phyloP scores from a whole-genome alignment of 2,113 vertebrate species.

The Pipra filicauda region DNA sequence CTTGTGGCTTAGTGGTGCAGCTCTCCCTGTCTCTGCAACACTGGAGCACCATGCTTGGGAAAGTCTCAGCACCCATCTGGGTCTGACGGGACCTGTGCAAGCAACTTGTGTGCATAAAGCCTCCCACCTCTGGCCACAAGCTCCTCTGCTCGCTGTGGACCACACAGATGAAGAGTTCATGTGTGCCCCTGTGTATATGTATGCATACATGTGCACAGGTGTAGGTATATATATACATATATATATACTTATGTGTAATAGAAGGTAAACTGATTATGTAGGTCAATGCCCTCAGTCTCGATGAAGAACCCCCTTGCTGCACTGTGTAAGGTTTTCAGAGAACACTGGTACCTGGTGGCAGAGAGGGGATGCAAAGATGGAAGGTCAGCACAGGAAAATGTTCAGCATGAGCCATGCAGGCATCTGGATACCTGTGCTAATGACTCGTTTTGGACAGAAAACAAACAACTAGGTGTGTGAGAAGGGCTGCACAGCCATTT shows the following conservation, averaged over 20 bases:
- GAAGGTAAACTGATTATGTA: background rate
- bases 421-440: background rate
- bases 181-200: accelerated
- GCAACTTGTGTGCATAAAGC: accelerated
- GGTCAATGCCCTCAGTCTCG: background rate
- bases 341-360: background rate
- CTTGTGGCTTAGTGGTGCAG: background rate
- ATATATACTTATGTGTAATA: accelerated
- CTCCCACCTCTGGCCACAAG: background rate
- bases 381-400: background rate
- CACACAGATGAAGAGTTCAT: accelerated
- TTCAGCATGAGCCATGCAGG: accelerated
- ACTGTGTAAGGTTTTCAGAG: background rate
- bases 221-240: accelerated
- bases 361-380: background rate
- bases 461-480: background rate
- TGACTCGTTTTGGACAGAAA: background rate
- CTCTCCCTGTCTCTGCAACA: background rate
- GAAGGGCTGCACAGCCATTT: background rate
- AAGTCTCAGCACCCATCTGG: accelerated
- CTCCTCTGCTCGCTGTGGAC: background rate
- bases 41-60: accelerated
- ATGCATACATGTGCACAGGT: background rate
- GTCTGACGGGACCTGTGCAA: accelerated
- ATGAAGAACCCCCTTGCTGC: background rate